These are phyloP conservation scores for Platanista minor DNA, from an alignment of 2,113 vertebrate species.

Conservation along the genomic window DNA sequence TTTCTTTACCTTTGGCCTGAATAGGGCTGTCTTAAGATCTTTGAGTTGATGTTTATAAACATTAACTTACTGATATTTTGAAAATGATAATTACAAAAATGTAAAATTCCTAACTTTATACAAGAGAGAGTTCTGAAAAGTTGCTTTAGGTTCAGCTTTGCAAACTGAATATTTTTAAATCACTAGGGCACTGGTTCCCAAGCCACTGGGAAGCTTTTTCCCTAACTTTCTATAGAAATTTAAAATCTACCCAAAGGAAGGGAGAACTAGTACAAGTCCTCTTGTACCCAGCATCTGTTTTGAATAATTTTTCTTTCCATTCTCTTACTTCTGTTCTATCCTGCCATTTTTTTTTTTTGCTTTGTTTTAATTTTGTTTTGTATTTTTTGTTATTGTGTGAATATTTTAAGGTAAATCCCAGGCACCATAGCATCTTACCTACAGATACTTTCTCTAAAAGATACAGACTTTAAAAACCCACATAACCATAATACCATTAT, in stretches of 20 bases:
- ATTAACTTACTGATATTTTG: neutral
- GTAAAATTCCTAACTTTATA: neutral
- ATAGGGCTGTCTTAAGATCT: neutral
- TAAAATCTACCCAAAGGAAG: neutral
- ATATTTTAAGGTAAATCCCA: neutral
- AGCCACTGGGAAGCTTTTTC: neutral
- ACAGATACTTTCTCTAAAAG: neutral
- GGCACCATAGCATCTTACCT: neutral
- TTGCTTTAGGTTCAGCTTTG: neutral
- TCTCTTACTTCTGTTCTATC: neutral
- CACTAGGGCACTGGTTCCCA: neutral
- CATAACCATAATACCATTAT: neutral
- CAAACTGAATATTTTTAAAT: neutral
- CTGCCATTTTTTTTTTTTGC: no score
- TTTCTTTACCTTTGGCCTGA: neutral
- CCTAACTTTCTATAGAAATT: neutral
- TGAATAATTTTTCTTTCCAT: neutral
- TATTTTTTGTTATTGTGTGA: neutral
- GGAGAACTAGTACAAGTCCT: neutral
- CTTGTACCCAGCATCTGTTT: neutral
- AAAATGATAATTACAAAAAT: slow-evolving; percentile 22
- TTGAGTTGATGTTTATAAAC: neutral
- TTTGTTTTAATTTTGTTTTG: neutral
- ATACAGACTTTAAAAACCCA: neutral
- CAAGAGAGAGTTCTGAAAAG: neutral